Evolutionary conservation across 2,797 vertebrate genomes (phyloP).

Genomic region (Onychomys torridus): DNA sequence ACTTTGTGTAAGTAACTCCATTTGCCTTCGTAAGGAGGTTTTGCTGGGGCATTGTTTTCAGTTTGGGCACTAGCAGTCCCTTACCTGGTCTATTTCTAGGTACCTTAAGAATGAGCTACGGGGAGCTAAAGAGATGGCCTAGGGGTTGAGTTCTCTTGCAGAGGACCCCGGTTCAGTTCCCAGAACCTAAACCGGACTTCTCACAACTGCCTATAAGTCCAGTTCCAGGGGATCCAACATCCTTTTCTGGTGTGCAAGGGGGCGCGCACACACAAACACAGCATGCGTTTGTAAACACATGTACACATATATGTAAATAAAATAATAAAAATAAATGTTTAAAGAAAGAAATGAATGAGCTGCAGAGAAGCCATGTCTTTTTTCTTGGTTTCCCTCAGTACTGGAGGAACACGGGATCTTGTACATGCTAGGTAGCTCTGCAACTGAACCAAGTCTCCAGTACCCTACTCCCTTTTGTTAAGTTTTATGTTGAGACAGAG

Average conservation of each 20-base stretch:
- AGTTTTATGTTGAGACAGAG: background rate
- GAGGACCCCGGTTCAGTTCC: background rate
- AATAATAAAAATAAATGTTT: background rate
- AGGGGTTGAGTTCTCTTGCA: background rate
- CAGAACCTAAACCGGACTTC: background rate
- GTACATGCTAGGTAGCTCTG: background rate
- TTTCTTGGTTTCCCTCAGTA: too few relatives aligned
- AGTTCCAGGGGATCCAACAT: background rate
- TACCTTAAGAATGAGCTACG: slow-evolving; percentile 30
- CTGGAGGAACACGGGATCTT: background rate
- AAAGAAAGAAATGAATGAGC: background rate
- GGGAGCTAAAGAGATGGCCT: background rate
- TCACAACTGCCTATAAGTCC: background rate
- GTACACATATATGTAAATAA: background rate
- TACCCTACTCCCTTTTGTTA: background rate
- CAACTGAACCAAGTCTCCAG: background rate
- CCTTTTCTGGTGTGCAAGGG: background rate
- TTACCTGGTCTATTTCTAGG: background rate
- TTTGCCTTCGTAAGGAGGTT: background rate
- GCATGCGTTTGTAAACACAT: background rate
- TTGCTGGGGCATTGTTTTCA: background rate
- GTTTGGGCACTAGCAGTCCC: background rate
- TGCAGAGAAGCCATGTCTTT: background rate
- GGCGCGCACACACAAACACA: background rate
- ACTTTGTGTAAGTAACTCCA: background rate